Conservation (phyloP, 2,888 invertebrate species). For the Cephalotes varians region DNA sequence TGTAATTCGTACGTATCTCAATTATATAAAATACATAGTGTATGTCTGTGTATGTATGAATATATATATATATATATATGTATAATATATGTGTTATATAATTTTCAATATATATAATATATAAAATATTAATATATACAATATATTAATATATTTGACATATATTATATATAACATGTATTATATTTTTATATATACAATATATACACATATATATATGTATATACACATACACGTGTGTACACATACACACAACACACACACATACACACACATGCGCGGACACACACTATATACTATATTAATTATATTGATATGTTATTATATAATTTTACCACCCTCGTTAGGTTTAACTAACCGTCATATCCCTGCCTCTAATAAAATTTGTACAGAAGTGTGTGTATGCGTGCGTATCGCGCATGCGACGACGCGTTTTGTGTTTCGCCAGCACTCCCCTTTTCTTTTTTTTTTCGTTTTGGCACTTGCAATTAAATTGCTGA, state of each 20-base stretch:
- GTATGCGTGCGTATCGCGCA: background rate
- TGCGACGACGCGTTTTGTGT: constrained; percentile 1
- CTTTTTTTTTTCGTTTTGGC: constrained; percentile 58
- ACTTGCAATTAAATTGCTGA: constrained; percentile 57
- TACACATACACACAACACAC: background rate
- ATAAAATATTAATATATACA: background rate
- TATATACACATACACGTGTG: background rate
- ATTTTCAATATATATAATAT: constrained; percentile 9
- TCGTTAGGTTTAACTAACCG: background rate
- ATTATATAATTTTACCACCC: constrained; percentile 2
- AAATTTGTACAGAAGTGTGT: constrained; percentile 29
- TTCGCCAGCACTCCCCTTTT: background rate
- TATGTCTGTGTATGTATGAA: constrained; percentile 13
- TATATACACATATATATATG: background rate
- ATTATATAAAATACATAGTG: constrained; percentile 30
- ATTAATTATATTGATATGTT: constrained; percentile 42
- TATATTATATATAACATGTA: background rate
- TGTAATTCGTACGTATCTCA: constrained; percentile 1
- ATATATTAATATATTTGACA: background rate
- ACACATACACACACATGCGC: background rate
- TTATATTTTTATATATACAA: background rate
- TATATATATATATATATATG: background rate
- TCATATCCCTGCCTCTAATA: constrained; percentile 3
- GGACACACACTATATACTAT: constrained; percentile 22
- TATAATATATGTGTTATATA: background rate